Evolutionary conservation across 2,888 invertebrate species (phyloP).

Genomic region (Pollenia griseotomentosa): DNA sequence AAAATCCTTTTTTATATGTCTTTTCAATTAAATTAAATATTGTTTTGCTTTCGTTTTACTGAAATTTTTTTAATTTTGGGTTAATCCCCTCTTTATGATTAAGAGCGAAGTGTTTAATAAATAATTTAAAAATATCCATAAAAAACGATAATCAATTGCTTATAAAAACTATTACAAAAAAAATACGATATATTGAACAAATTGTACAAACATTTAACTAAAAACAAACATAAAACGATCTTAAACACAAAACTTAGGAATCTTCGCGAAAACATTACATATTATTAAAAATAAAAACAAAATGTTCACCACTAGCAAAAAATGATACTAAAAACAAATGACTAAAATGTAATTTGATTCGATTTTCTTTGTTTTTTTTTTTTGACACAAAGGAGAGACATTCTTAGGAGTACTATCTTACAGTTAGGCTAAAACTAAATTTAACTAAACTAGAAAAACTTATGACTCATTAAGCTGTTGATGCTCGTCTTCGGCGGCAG

Average conservation of each 20-base stretch:
- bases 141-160: constrained; percentile 48
- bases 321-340: constrained; percentile 48
- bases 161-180: constrained; percentile 35
- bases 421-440: constrained; percentile 37
- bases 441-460: constrained; percentile 49
- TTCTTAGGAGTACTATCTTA: neutral
- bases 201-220: constrained; percentile 60
- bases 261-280: constrained; percentile 23
- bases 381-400: constrained; percentile 33
- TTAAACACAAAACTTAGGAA: constrained; percentile 64
- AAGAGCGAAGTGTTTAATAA: constrained; percentile 42
- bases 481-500: constrained; percentile 50
- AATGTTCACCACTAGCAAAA: constrained; percentile 24
- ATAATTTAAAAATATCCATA: constrained; percentile 69
- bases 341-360: constrained; percentile 52
- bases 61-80: too few relatives aligned
- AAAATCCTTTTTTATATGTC: too few relatives aligned
- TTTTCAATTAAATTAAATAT: too few relatives aligned
- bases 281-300: neutral
- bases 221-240: constrained; percentile 20
- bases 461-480: constrained; percentile 66
- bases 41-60: too few relatives aligned
- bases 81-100: too few relatives aligned
- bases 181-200: constrained; percentile 50
- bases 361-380: constrained; percentile 23